Percentiles rank a stretch among this genome's conserved stretches.
Conservation (phyloP, 2,888 invertebrate genomes). For the Drosophila acutilabella region DNA sequence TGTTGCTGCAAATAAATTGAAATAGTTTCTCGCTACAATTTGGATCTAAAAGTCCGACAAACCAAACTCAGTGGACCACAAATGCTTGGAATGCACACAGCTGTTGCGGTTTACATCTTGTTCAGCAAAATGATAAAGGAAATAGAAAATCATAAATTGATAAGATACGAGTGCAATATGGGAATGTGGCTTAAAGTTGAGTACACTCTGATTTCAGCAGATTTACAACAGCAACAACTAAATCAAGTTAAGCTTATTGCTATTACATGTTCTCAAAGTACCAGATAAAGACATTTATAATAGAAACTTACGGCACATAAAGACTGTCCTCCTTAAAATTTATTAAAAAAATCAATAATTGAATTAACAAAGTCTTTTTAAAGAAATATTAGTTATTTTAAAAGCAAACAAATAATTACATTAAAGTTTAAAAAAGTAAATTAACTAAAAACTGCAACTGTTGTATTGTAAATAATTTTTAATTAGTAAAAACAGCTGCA, state of each 20-base stretch:
- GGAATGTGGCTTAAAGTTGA: background rate
- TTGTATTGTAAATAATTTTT: background rate
- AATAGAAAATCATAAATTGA: slow-evolving; percentile 27
- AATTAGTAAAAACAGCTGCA: background rate
- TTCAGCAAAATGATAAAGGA: slow-evolving; percentile 14
- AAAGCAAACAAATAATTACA: too few species aligned
- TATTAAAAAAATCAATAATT: too few species aligned
- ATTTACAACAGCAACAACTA: slow-evolving; percentile 1
- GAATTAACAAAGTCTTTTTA: too few species aligned
- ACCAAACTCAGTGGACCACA: slow-evolving; percentile 16
- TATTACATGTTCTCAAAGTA: background rate
- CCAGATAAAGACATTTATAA: background rate
- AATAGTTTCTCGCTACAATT: slow-evolving; percentile 17
- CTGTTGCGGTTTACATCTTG: slow-evolving; percentile 39
- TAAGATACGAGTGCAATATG: slow-evolving; percentile 3
- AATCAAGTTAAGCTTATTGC: slow-evolving; percentile 14
- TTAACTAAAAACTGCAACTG: background rate
- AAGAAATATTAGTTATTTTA: too few species aligned
- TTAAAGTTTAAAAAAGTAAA: background rate
- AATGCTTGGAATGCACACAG: slow-evolving; percentile 34
- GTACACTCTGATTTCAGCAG: background rate
- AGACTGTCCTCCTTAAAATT: too few species aligned
- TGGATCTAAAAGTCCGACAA: background rate
- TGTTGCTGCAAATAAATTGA: slow-evolving; percentile 29
- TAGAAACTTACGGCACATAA: too few species aligned